Conservation (phyloP, 2,113 vertebrate genomes). For the Monopterus albus region DNA sequence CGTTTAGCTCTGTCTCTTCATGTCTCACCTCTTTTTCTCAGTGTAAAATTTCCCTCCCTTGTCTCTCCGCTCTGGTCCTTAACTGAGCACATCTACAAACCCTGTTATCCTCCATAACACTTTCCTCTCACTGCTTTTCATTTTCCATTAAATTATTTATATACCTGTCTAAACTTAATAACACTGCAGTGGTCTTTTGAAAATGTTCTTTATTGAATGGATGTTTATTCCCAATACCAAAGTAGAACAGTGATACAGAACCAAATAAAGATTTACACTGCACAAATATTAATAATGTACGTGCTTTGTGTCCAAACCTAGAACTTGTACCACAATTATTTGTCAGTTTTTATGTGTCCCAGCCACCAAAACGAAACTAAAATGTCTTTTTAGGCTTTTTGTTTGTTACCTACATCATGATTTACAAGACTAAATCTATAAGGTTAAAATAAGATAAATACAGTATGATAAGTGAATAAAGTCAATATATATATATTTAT, state of each 20-base stretch:
- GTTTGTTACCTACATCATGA: too few relatives aligned
- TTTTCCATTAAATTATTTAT: conserved; percentile 60
- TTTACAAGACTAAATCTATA: too few relatives aligned
- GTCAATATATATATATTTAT: too few relatives aligned
- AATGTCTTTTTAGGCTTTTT: neutral
- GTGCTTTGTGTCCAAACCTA: neutral
- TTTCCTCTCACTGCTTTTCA: conserved; percentile 37
- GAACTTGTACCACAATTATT: neutral
- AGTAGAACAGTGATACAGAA: neutral
- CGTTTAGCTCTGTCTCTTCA: conserved; percentile 38
- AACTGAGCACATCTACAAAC: conserved; percentile 51
- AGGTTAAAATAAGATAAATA: too few relatives aligned
- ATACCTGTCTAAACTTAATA: conserved; percentile 43
- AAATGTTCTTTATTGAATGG: conserved; percentile 16
- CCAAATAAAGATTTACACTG: neutral
- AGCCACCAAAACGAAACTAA: neutral
- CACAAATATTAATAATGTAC: neutral
- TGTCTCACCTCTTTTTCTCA: conserved; percentile 19
- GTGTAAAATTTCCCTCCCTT: conserved; percentile 15
- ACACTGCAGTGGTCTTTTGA: conserved; percentile 32
- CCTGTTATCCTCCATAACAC: conserved; percentile 40
- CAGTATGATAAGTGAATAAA: too few relatives aligned
- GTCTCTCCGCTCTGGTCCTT: conserved; percentile 12
- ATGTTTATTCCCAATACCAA: neutral
- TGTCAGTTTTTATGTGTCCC: neutral